Evolutionary conservation across 2,888 invertebrate species (phyloP).

Genomic region (Tenodera sinensis): DNA sequence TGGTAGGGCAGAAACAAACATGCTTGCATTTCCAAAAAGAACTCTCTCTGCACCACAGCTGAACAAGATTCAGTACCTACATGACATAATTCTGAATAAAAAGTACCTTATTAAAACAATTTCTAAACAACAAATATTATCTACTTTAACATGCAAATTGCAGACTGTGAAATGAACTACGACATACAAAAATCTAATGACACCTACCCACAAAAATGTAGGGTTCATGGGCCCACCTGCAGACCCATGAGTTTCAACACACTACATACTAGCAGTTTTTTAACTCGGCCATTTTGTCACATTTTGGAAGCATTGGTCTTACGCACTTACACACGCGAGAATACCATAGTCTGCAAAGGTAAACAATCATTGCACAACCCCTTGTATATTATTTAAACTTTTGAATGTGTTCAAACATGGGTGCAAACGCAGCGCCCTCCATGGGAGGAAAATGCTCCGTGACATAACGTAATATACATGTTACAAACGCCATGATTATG

Average conservation of each 20-base stretch:
- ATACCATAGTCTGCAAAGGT: not conserved
- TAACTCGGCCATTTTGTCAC: constrained; percentile 6
- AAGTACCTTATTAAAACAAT: no score
- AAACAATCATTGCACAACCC: not conserved
- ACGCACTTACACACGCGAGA: not conserved
- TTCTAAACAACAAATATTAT: not conserved
- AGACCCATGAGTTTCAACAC: not conserved
- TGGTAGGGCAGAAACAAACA: no score
- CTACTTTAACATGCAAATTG: not conserved
- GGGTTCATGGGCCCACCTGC: not conserved
- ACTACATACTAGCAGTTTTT: not conserved
- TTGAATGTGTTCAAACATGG: constrained; percentile 3
- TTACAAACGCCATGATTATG: constrained; percentile 21
- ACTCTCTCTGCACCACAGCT: no score
- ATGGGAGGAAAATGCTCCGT: not conserved
- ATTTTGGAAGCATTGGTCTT: not conserved
- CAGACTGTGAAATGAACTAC: not conserved
- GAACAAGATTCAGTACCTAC: no score
- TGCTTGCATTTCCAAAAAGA: no score
- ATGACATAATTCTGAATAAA: no score
- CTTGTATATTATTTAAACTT: not conserved
- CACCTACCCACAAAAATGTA: not conserved
- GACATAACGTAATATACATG: not conserved
- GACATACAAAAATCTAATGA: not conserved
- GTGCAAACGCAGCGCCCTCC: not conserved